Conservation (phyloP, 2,113 vertebrate genomes). For the Sorex araneus region DNA sequence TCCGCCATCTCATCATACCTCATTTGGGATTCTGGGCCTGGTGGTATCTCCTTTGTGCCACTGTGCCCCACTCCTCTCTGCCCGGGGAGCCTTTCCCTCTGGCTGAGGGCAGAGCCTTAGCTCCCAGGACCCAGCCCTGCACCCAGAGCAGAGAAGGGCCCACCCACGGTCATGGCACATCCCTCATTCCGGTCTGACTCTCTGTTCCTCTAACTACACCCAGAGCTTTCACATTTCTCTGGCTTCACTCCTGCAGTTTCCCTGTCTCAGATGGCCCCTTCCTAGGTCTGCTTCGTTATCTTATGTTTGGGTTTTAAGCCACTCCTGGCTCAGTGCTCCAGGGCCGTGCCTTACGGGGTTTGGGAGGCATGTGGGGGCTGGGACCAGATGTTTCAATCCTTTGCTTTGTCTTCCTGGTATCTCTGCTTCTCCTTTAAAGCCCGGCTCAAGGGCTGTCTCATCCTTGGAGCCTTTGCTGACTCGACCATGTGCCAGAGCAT, state of each 20-base stretch:
- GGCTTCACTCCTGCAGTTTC: not conserved
- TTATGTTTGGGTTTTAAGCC: too few relatives aligned
- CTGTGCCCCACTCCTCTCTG: not conserved
- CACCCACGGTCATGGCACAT: not conserved
- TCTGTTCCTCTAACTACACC: not conserved
- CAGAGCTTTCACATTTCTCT: not conserved
- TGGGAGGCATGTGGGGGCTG: too few relatives aligned
- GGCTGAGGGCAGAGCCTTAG: not conserved
- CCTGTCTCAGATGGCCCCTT: not conserved
- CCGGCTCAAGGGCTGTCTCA: too few relatives aligned
- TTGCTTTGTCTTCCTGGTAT: accelerated
- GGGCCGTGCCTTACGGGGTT: too few relatives aligned
- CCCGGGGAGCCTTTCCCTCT: not conserved
- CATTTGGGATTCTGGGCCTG: too few relatives aligned
- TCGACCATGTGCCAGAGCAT: too few relatives aligned
- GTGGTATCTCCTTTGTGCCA: too few relatives aligned
- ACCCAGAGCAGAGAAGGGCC: not conserved
- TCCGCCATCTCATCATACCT: not conserved
- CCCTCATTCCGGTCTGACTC: not conserved
- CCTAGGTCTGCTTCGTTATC: too few relatives aligned
- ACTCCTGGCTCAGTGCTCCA: too few relatives aligned
- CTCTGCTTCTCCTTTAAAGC: not conserved
- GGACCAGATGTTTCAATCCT: too few relatives aligned
- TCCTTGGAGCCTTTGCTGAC: not conserved
- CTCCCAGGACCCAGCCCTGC: not conserved